Conservation (phyloP, 2,888 invertebrate genomes). For the Eupithecia tripunctaria region DNA sequence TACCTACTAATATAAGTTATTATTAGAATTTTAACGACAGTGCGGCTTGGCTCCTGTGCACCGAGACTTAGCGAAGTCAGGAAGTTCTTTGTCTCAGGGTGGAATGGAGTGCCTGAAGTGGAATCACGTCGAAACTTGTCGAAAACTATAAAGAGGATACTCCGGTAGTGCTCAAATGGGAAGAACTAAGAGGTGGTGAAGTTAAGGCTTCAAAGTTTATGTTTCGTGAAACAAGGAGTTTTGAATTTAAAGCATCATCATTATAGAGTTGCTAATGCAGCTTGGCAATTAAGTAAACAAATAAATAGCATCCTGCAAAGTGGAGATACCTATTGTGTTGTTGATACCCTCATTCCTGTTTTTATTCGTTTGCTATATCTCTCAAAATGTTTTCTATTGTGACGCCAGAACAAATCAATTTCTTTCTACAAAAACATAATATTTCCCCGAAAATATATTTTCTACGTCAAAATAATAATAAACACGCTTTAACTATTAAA, state of each 20-base stretch:
- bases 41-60: constrained; percentile 62
- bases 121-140: constrained; percentile 53
- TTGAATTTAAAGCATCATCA: not conserved
- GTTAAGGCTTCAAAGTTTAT: constrained; percentile 18
- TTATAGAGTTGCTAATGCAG: not conserved
- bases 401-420: constrained; percentile 20
- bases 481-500: too few species aligned
- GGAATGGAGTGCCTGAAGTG: constrained; percentile 42
- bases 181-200: constrained; percentile 30
- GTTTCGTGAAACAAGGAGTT: constrained; percentile 16
- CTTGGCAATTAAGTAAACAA: not conserved
- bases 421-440: constrained; percentile 14
- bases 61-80: constrained; percentile 62
- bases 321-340: not conserved
- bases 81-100: constrained; percentile 58
- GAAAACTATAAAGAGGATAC: constrained; percentile 49
- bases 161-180: constrained; percentile 35
- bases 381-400: not conserved
- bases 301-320: not conserved
- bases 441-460: not conserved
- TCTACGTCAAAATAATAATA: not conserved
- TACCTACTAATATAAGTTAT: constrained; percentile 53
- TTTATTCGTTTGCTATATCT: not conserved
- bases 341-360: not conserved
- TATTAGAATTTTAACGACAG: constrained; percentile 61